phyloP scores from a whole-genome alignment of 2,888 invertebrate species.

The Cordilura impudica region DNA sequence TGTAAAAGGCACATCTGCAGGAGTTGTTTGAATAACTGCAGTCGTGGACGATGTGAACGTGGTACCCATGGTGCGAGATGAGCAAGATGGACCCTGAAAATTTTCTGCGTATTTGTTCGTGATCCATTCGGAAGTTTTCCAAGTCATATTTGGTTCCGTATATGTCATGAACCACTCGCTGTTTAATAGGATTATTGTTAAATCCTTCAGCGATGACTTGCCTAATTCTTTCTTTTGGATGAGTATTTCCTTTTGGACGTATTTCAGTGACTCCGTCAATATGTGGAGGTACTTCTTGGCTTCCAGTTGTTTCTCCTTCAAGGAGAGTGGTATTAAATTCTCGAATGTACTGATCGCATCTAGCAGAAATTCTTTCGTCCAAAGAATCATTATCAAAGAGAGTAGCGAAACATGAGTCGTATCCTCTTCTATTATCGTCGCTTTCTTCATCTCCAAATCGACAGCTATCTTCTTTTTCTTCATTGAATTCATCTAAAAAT shows the following conservation, averaged over 20 bases:
- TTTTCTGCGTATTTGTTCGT: slow-evolving; percentile 5
- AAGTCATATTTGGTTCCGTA: slow-evolving; percentile 12
- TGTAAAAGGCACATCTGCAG: slow-evolving; percentile 11
- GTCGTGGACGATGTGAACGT: too few relatives aligned
- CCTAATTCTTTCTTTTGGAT: too few relatives aligned
- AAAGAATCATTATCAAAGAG: neutral
- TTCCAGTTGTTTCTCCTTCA: too few relatives aligned
- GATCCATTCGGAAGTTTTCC: slow-evolving; percentile 4
- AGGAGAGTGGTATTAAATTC: neutral
- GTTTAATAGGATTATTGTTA: too few relatives aligned
- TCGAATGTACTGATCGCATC: neutral
- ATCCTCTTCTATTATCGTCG: neutral
- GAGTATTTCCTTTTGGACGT: neutral
- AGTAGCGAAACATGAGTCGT: neutral
- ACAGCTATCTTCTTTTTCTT: neutral
- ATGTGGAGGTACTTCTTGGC: too few relatives aligned
- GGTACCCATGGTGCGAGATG: too few relatives aligned
- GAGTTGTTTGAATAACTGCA: too few relatives aligned
- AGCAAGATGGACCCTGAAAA: too few relatives aligned
- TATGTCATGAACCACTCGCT: too few relatives aligned
- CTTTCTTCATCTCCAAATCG: neutral
- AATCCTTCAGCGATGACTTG: too few relatives aligned
- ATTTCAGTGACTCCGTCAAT: too few relatives aligned
- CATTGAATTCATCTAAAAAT: too few relatives aligned
- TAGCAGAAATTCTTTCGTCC: neutral